Conservation (phyloP, 1,140 invertebrate genomes). For the Hyles euphorbiae region DNA sequence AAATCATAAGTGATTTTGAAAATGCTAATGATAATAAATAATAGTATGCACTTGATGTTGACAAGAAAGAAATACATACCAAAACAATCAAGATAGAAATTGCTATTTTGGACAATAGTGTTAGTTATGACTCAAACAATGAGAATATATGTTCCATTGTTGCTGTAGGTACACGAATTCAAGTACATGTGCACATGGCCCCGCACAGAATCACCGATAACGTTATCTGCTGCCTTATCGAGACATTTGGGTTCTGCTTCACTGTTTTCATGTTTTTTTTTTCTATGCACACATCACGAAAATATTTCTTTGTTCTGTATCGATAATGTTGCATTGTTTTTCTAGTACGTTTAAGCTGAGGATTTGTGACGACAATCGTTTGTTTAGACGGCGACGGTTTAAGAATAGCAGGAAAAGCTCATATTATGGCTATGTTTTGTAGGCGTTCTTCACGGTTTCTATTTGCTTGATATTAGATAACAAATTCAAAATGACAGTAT, state of each 20-base stretch:
- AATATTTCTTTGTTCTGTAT: constrained; percentile 18
- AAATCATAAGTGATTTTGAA: no score
- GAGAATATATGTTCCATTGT: background rate
- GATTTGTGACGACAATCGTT: background rate
- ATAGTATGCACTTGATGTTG: no score
- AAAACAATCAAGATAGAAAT: no score
- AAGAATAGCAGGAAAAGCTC: no score
- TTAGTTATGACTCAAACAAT: no score
- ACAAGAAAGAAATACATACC: no score
- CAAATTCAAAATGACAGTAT: no score
- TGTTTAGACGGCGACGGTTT: background rate
- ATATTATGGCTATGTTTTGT: no score
- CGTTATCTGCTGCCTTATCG: constrained; percentile 14
- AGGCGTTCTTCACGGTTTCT: no score
- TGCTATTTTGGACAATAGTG: no score
- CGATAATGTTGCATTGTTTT: constrained; percentile 8
- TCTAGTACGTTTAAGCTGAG: background rate
- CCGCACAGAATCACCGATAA: constrained; percentile 15
- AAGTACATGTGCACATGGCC: constrained; percentile 10
- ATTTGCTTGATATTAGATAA: no score
- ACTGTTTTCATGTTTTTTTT: constrained; percentile 26
- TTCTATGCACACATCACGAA: constrained; percentile 12
- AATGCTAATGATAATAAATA: no score
- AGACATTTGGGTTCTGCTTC: constrained; percentile 21
- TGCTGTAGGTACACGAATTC: background rate